Evolutionary conservation across 2,888 invertebrate species (phyloP).

Genomic region (Gortyna flavago): DNA sequence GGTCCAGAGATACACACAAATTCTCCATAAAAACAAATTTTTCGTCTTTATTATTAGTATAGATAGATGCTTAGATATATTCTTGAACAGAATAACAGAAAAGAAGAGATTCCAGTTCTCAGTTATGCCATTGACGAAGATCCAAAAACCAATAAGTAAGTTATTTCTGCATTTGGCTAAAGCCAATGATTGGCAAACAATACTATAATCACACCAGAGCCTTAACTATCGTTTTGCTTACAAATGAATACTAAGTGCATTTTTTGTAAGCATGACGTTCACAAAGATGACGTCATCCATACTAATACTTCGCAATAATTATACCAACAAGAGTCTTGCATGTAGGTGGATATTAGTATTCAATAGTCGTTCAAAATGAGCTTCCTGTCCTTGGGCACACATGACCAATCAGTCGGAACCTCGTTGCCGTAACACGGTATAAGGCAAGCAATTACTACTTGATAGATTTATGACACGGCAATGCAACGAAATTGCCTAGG

Average conservation of each 20-base stretch:
- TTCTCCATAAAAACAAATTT: too few species aligned
- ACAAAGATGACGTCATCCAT: constrained; percentile 40
- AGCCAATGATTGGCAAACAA: neutral
- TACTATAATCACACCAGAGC: constrained; percentile 6
- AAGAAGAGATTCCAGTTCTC: too few species aligned
- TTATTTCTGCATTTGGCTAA: neutral
- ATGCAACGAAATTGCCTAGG: constrained; percentile 43
- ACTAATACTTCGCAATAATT: constrained; percentile 60
- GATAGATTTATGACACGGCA: constrained; percentile 61
- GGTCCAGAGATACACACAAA: too few species aligned
- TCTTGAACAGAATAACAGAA: too few species aligned
- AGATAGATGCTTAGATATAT: too few species aligned
- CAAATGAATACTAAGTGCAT: constrained; percentile 48
- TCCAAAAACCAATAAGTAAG: neutral
- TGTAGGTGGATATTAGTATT: constrained; percentile 64
- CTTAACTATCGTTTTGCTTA: constrained; percentile 19
- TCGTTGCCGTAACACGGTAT: constrained; percentile 51
- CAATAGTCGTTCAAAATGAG: constrained; percentile 54
- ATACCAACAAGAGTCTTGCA: constrained; percentile 50
- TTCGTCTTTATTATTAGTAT: too few species aligned
- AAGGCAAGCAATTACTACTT: constrained; percentile 54
- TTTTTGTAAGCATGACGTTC: constrained; percentile 19
- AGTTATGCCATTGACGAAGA: too few species aligned
- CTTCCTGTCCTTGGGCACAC: constrained; percentile 70
- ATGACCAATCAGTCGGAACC: constrained; percentile 69